These are phyloP conservation scores for Disparrhopalites patrizii DNA, from an alignment of 2,888 invertebrate species.

Conservation along the genomic window DNA sequence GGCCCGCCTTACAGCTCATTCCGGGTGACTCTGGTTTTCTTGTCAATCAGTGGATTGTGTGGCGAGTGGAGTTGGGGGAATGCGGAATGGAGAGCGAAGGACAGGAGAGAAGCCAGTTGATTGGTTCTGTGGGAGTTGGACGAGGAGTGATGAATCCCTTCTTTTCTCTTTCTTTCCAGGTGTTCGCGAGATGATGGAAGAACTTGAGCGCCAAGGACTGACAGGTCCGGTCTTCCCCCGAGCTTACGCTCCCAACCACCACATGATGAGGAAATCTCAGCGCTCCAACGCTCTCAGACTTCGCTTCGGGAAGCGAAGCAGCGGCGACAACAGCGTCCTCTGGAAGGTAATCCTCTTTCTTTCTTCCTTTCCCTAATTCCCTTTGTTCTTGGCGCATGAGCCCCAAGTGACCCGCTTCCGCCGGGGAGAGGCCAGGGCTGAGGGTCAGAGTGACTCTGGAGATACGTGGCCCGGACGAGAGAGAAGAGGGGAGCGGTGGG, in stretches of 20 bases:
- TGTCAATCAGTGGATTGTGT: too few species aligned
- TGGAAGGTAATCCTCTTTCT: conserved; percentile 18
- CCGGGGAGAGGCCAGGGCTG: too few species aligned
- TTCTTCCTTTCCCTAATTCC: not conserved
- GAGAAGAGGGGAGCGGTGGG: too few species aligned
- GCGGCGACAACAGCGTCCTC: conserved; percentile 48
- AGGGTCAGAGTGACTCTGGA: too few species aligned
- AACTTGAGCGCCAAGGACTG: conserved; percentile 62
- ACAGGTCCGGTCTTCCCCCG: conserved; percentile 50
- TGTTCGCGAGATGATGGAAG: conserved; percentile 60
- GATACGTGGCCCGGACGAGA: too few species aligned
- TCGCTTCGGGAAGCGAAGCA: conserved; percentile 71
- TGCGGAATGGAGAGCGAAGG: too few species aligned
- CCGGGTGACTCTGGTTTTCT: too few species aligned
- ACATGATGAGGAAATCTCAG: conserved; percentile 72
- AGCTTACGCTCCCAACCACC: conserved; percentile 54
- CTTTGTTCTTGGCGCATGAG: not conserved
- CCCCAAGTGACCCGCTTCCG: too few species aligned
- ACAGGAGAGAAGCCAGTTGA: too few species aligned
- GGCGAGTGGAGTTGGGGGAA: too few species aligned
- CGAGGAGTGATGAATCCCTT: not conserved
- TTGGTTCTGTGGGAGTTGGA: too few species aligned
- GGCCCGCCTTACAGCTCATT: too few species aligned
- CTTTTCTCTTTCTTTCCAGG: conserved; percentile 40
- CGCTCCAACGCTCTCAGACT: conserved; percentile 71